Evolutionary conservation across 2,888 invertebrate species (phyloP), one percentile per base, ranked within the genome.

Genomic region (Heteropelma amictum): DNA sequence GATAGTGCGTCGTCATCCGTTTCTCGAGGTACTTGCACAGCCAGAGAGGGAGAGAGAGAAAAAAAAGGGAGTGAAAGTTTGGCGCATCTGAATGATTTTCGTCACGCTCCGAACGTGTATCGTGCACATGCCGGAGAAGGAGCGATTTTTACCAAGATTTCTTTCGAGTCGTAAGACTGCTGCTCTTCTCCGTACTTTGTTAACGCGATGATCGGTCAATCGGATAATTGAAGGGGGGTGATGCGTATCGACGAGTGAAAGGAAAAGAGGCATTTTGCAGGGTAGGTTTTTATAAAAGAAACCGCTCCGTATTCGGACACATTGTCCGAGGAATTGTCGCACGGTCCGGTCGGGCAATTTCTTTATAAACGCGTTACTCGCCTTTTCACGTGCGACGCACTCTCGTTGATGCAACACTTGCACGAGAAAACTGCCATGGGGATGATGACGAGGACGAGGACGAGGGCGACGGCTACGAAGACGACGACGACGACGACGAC

Each of bases 161-260:
- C n/a, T n/a, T n/a, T n/a, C n/a, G n/a, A n/a, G n/a, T n/a, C n/a
- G n/a, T n/a, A 38, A 14, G 38, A 14, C 12, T 14, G 14, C 38
- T 53, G 42, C 49, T n/a, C 42, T 60, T 60, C 30, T 19, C 35
- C 17, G 40, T 54, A 71, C 40, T 65, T 68, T 53, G 17, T 42
- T n/a, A 10, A 33, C 12, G 30, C 63, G 21, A 61, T 72, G 72
- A 73, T 70, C 73, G 73, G 60, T 78, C 72, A 60, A 76, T 78
- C 70, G 58, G 23, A 14, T 77, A 78, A 74, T 78, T 74, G 45
- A n/a, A n/a, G n/a, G 51, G 61, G 58, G 42, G 63, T 30, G 78
- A 74, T 72, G 77, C 78, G 77, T 70, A 77, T 69, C 78, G 71
- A 54, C n/a, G n/a, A 14, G 14, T 61, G 61, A 54, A 17, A 64